phyloP scores from a whole-genome alignment of 2,113 vertebrate species.

The western clawed frog (Xenopus tropicalis) region UCB_Xtro_10.0 CM004446.2:83898501-83899000 shows the following conservation, averaged over 20 bases:
- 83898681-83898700: conserved; percentile 77
- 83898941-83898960: not conserved
- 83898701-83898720: conserved; percentile 87
- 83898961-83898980: too few species aligned
- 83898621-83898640: too few species aligned
- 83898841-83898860: not conserved
- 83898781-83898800: not conserved
- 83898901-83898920: conserved; percentile 94
- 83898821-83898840: not conserved
- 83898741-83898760: conserved; percentile 91
- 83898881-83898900: conserved; percentile 97
- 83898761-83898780: conserved; percentile 31
- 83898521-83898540: too few species aligned
- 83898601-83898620: too few species aligned
- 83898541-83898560: too few species aligned
- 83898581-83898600: too few species aligned
- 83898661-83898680: too few species aligned
- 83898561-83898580: too few species aligned
- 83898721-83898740: conserved; percentile 95
- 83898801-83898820: not conserved
- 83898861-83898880: conserved; percentile 90
- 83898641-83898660: too few species aligned
- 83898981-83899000: too few species aligned
- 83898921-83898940: conserved; percentile 79
- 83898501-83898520: too few species aligned